Evolutionary conservation across 2,797 vertebrate species (phyloP).

Genomic region (Denticeps clupeoides): DNA sequence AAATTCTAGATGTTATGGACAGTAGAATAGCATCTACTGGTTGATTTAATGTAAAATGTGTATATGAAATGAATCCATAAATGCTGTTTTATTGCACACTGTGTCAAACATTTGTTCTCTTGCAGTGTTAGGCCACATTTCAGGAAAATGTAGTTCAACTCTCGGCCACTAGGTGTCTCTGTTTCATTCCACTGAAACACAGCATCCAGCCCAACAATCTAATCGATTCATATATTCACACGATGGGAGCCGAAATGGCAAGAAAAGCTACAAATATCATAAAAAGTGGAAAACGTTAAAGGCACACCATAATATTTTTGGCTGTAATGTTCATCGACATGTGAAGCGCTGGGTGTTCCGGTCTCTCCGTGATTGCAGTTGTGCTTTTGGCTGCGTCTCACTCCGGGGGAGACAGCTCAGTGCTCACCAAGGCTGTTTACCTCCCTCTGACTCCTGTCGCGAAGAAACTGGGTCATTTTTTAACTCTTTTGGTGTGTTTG

Average conservation of each 20-base stretch:
- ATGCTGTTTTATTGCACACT: too few relatives aligned
- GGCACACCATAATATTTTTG: too few relatives aligned
- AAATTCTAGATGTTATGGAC: too few relatives aligned
- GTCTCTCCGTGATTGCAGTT: background rate
- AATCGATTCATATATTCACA: too few relatives aligned
- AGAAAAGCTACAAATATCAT: too few relatives aligned
- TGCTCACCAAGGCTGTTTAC: slow-evolving; percentile 3
- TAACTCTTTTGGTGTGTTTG: background rate
- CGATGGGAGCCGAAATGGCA: too few relatives aligned
- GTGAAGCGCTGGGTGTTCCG: background rate
- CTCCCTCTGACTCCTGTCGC: slow-evolving; percentile 2
- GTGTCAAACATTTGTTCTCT: background rate
- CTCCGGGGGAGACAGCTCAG: background rate
- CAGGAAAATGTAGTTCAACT: background rate
- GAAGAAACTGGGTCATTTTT: slow-evolving; percentile 32
- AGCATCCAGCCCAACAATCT: background rate
- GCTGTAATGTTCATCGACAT: background rate
- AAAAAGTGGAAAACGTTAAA: too few relatives aligned
- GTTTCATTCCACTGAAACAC: slow-evolving; percentile 14
- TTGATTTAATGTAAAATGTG: too few relatives aligned
- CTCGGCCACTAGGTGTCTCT: slow-evolving; percentile 42
- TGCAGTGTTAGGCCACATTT: background rate
- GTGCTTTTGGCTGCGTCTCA: background rate
- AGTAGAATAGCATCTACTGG: too few relatives aligned
- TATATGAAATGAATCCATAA: too few relatives aligned